Evolutionary conservation across 2,113 vertebrate genomes (phyloP), one percentile per base, ranked within the genome.

Genomic region (Amazona guildingii): DNA sequence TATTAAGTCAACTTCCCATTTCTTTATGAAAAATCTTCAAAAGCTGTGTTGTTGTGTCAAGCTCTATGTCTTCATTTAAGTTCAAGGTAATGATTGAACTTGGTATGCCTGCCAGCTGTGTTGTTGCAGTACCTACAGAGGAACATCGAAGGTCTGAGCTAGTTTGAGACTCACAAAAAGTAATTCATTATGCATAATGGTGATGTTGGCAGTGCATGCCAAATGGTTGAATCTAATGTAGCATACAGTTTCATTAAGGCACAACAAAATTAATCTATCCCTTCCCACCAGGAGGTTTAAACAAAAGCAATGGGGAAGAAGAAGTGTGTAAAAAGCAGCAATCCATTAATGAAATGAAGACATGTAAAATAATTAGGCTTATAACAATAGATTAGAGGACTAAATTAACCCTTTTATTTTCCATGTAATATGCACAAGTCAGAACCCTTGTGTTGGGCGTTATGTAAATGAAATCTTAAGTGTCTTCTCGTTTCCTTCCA

Each of bases 221-320:
- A 98, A 98, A 98, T 98, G 98, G 97, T 97, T 97, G 97, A 97
- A 97, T 98, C 97, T 98, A 98, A 98, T 98, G 98, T 98, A 98
- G 98, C 98, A 98, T 98, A 98, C 97, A 98, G 98, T 98, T 98
- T 98, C 98, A 98, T 98, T 98, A 98, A 97, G 96, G 87, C 97
- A 98, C 97, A 98, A 97, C 97, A 98, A 98, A 98, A 98, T 98
- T 98, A 98, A 98, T 98, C 97, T 97, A 94, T 94, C 96, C 94
- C 91, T 98, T 98, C 98, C 97, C 98, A 98, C 94, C 95, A 98
- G 98, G 98, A 98, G 98, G 98, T 97, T 98, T 98, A 98, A 98
- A 98, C 97, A 98, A 98, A 98, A 98, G 97, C 98, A 98, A 98
- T 98, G 97, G 98, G 97, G 98, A 98, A 98, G 97, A 73, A 97